Conservation (phyloP, 2,888 invertebrate species). For the Pyrrhia umbra region DNA sequence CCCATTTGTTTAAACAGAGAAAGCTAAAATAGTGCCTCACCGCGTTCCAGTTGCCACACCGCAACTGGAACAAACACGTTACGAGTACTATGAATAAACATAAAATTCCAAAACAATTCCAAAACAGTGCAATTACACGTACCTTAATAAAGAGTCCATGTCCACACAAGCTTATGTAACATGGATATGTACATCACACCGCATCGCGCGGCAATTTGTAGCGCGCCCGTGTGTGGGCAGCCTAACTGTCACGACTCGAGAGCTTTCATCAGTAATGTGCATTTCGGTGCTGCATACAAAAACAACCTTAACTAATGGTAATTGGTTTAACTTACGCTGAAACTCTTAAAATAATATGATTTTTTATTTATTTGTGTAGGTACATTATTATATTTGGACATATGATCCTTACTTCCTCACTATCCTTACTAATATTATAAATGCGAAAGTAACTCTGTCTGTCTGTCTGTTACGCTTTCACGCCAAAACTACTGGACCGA, state of each 20-base stretch:
- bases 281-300: slow-evolving; percentile 59
- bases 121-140: slow-evolving; percentile 55
- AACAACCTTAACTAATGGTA: slow-evolving; percentile 43
- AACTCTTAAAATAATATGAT: slow-evolving; percentile 5
- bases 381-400: background rate
- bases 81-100: slow-evolving; percentile 43
- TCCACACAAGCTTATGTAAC: slow-evolving; percentile 42
- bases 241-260: slow-evolving; percentile 49
- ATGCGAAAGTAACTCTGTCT: too few species aligned
- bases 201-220: slow-evolving; percentile 53
- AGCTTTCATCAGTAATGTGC: slow-evolving; percentile 65
- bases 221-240: slow-evolving; percentile 32
- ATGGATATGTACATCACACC: slow-evolving; percentile 33
- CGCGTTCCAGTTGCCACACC: slow-evolving; percentile 41
- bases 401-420: too few species aligned
- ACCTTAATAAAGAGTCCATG: slow-evolving; percentile 57
- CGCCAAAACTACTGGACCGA: too few species aligned
- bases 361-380: slow-evolving; percentile 1
- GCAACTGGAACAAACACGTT: slow-evolving; percentile 34
- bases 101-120: slow-evolving; percentile 54
- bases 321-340: slow-evolving; percentile 36
- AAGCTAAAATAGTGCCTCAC: slow-evolving; percentile 37
- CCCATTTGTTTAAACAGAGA: slow-evolving; percentile 33
- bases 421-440: too few species aligned
- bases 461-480: too few species aligned